phyloP scores from a whole-genome alignment of 2,113 vertebrate species.

The Forbesichthys papilliferus region DNA sequence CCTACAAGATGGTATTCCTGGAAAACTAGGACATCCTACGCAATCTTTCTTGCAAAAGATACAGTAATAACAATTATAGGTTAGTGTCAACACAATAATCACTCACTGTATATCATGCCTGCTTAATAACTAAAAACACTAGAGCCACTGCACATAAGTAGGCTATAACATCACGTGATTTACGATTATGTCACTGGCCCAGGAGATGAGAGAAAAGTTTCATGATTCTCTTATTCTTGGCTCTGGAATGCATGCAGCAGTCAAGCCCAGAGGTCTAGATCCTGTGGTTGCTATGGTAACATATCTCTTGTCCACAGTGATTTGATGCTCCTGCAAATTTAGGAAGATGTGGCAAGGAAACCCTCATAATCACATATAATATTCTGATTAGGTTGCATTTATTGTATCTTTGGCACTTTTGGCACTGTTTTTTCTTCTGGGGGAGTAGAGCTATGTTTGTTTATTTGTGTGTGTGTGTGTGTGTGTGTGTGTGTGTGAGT shows the following conservation, averaged over 20 bases:
- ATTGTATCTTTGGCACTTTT: slow-evolving; percentile 7
- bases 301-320: slow-evolving; percentile 48
- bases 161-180: neutral
- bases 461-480: too few relatives aligned
- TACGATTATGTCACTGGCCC: neutral
- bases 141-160: neutral
- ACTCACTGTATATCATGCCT: slow-evolving; percentile 2
- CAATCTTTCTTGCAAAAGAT: slow-evolving; percentile 38
- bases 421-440: slow-evolving; percentile 15
- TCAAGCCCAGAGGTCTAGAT: slow-evolving; percentile 45
- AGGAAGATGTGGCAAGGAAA: slow-evolving; percentile 48
- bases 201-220: slow-evolving; percentile 24
- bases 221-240: slow-evolving; percentile 30
- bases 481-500: too few relatives aligned
- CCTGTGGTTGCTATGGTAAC: slow-evolving; percentile 62
- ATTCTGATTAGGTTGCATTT: neutral
- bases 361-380: too few relatives aligned
- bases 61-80: slow-evolving; percentile 24
- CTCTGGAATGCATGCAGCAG: slow-evolving; percentile 45
- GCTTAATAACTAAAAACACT: slow-evolving; percentile 30
- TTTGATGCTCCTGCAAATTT: slow-evolving; percentile 54
- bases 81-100: slow-evolving; percentile 25
- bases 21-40: slow-evolving; percentile 62
- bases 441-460: neutral
- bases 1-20: slow-evolving; percentile 55